Base-by-base conservation (phyloP, 1,140 invertebrate genomes). In the Pararge aegeria region DNA sequence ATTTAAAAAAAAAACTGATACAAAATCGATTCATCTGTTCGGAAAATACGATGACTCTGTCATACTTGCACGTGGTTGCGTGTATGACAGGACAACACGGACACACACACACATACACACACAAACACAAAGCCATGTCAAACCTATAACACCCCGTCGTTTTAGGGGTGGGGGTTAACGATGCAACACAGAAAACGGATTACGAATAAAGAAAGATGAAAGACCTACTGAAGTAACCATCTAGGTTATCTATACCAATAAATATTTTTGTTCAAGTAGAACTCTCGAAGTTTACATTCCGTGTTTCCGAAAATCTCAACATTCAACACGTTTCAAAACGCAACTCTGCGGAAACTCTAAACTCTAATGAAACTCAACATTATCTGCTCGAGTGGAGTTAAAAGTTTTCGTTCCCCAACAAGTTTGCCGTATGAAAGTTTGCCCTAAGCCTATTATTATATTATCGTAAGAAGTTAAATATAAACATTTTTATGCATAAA, bases 301-400 rank as follows among this genome's bases (percentile, higher is more conserved):
- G 7, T 21, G 44, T 21, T 46, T 1, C 18, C 44, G 44, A 46
- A 46, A 34, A 34, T 34, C 30, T 34, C 3, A 34, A 34, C 30
- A 21, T 24, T 21, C 5, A 20, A 46, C 44, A 21, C 21, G 20
- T 46, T 46, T 21, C 20, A n/a, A 12, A n/a, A 46, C 18, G 44
- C 44, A 46, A 46, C 44, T 46, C 44, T 10, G 12, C 6, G 16
- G 13, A 16, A 18, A 42, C 38, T 42, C 13, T 42, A 16, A 42
- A 42, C 38, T 16, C 18, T 46, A 46, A 46, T 21, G 44, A 21
- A 20, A 24, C 12, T 21, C 44, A 15, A 13, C 44, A 46, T 46
- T 46, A 24, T 46, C 44, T 46, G 44, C 19, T 12, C 44, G 44
- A 46, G 44, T 20, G 44, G 44, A 46, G 44, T 46, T 46, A 46